phyloP scores from a whole-genome alignment of 1,140 invertebrate species.

The Danaus melanippus region DNA sequence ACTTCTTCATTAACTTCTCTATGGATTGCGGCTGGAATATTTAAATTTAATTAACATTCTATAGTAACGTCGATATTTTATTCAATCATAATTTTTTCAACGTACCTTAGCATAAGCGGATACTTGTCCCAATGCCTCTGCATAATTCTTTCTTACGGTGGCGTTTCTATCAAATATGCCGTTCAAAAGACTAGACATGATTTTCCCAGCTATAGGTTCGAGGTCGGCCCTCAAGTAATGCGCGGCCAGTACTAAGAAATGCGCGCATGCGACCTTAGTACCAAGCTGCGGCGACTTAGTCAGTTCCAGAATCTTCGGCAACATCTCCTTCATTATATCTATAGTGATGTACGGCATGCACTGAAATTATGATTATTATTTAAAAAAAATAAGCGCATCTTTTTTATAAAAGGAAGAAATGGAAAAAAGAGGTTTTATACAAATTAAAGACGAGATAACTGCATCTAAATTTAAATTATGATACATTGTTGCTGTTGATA shows the following conservation, averaged over 20 bases:
- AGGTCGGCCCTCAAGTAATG: conserved; percentile 71
- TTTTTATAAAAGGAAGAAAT: neutral
- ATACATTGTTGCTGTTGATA: too few relatives aligned
- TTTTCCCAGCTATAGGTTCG: conserved; percentile 79
- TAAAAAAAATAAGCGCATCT: neutral
- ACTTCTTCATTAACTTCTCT: conserved; percentile 87
- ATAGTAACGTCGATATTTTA: neutral
- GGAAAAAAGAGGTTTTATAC: neutral
- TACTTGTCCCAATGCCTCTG: conserved; percentile 88
- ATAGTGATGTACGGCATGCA: conserved; percentile 89
- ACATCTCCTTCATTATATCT: conserved; percentile 81
- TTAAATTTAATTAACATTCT: neutral
- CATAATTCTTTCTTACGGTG: conserved; percentile 86
- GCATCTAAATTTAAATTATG: too few relatives aligned
- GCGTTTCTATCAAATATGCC: conserved; percentile 88
- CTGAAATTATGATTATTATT: conserved; percentile 55
- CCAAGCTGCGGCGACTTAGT: conserved; percentile 87
- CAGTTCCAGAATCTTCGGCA: conserved; percentile 86
- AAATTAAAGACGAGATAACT: too few relatives aligned
- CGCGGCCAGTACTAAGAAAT: conserved; percentile 85
- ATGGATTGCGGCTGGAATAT: conserved; percentile 79
- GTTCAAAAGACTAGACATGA: conserved; percentile 82
- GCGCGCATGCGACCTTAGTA: conserved; percentile 87
- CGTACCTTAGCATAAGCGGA: conserved; percentile 84
- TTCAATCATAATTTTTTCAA: neutral